A percentile compares a stretch with the other conserved stretches of the same genome.
These are phyloP conservation scores for Sebastes diploproa DNA, from an alignment of 2,797 vertebrate genomes.

Conservation along the genomic window DNA sequence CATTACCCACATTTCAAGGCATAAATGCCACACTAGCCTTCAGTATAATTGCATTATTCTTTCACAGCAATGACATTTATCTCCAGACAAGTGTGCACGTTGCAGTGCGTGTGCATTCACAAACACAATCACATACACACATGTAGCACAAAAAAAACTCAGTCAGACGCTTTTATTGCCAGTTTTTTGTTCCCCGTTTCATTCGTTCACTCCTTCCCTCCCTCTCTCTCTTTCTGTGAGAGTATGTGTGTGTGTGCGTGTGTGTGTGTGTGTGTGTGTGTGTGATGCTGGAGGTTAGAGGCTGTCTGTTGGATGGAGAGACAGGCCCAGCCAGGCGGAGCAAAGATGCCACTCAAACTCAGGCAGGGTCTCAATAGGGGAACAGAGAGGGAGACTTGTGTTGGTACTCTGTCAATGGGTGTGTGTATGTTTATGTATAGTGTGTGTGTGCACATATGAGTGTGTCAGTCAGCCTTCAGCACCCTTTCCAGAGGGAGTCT, in stretches of 20 bases:
- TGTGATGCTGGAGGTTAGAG: constrained; percentile 44
- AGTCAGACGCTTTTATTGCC: constrained; percentile 14
- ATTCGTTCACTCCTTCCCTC: not conserved
- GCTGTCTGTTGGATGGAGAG: constrained; percentile 56
- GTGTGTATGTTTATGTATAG: constrained; percentile 14
- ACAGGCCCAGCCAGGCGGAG: constrained; percentile 67
- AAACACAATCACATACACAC: not conserved
- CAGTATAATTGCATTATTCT: constrained; percentile 74
- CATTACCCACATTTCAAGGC: constrained; percentile 70
- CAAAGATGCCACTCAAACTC: constrained; percentile 74
- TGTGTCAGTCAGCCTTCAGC: constrained; percentile 34
- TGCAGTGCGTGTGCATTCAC: not conserved
- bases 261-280: constrained; percentile 1
- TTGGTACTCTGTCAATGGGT: constrained; percentile 19
- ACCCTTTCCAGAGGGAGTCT: constrained; percentile 4
- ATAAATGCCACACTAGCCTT: constrained; percentile 66
- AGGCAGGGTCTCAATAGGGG: constrained; percentile 61
- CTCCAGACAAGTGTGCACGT: constrained; percentile 19
- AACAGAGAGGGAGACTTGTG: constrained; percentile 39
- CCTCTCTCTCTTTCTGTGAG: not conserved
- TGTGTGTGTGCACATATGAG: not conserved
- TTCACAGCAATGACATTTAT: constrained; percentile 74
- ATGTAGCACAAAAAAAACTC: not conserved
- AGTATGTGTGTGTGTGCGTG: constrained; percentile 4
- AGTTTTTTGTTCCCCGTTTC: not conserved